Evolutionary conservation across 1,140 invertebrate species (phyloP).

Genomic region (Halotydeus destructor): DNA sequence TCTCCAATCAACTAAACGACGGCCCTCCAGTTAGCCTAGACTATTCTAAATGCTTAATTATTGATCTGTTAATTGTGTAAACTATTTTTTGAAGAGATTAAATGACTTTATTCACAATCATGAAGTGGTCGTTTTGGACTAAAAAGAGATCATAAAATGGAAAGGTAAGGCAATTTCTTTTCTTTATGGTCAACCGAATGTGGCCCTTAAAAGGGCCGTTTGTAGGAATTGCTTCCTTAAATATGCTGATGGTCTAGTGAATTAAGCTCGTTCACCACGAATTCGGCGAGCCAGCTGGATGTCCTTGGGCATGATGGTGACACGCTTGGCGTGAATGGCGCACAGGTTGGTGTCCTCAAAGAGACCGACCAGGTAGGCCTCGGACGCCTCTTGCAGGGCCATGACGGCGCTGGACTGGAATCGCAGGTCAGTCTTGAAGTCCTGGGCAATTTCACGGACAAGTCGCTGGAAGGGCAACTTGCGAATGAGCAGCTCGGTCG

Average conservation of each 20-base stretch:
- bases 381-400: conserved; percentile 59
- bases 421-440: conserved; percentile 15
- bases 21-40: too few species aligned
- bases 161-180: background rate
- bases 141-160: background rate
- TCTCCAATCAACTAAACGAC: too few species aligned
- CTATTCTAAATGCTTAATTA: too few species aligned
- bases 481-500: conserved; percentile 46
- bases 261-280: conserved; percentile 16
- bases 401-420: conserved; percentile 13
- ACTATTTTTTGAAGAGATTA: too few species aligned
- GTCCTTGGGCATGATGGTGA: conserved; percentile 88
- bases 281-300: conserved; percentile 62
- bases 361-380: conserved; percentile 65
- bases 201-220: conserved; percentile 9
- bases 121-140: background rate
- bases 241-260: too few species aligned
- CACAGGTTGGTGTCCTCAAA: conserved; percentile 83
- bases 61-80: too few species aligned
- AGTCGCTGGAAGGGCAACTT: conserved; percentile 28
- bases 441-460: conserved; percentile 14
- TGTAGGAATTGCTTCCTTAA: too few species aligned
- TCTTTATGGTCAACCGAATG: background rate
- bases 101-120: background rate
- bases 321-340: conserved; percentile 76